phyloP scores from a whole-genome alignment of 2,888 invertebrate species.

The Tryphoninae sp. region DNA sequence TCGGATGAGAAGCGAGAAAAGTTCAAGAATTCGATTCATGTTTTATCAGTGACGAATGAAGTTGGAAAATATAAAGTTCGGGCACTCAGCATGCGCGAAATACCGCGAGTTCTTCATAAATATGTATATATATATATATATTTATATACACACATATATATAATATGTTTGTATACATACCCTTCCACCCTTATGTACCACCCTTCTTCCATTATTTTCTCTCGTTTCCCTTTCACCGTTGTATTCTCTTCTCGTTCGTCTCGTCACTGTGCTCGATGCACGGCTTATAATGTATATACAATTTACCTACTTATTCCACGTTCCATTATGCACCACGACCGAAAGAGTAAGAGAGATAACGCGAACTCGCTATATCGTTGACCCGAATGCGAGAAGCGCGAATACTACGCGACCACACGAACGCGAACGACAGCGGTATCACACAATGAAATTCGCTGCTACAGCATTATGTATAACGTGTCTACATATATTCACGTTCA shows the following conservation, averaged over 20 bases:
- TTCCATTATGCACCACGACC: conserved; percentile 70
- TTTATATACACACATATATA: neutral
- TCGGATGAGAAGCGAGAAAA: conserved; percentile 45
- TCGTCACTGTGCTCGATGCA: conserved; percentile 18
- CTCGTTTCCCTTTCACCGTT: neutral
- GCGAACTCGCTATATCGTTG: conserved; percentile 72
- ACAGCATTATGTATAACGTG: conserved; percentile 41
- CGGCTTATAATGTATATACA: neutral
- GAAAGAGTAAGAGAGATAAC: no score
- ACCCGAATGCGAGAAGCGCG: conserved; percentile 71
- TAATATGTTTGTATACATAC: conserved; percentile 1
- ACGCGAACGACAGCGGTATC: conserved; percentile 53
- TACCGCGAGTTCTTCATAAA: conserved; percentile 12
- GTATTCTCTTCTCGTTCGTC: conserved; percentile 33
- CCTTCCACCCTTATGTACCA: neutral
- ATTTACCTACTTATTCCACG: conserved; percentile 72
- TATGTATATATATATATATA: neutral
- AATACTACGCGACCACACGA: conserved; percentile 67
- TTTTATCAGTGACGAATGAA: conserved; percentile 74
- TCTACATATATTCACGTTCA: neutral
- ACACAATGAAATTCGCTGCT: conserved; percentile 60
- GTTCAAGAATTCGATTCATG: conserved; percentile 52
- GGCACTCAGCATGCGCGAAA: conserved; percentile 26
- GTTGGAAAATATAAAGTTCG: conserved; percentile 73
- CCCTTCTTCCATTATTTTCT: neutral